Evolutionary conservation across 2,888 invertebrate genomes (phyloP).

Genomic region (Orchesella flavescens): DNA sequence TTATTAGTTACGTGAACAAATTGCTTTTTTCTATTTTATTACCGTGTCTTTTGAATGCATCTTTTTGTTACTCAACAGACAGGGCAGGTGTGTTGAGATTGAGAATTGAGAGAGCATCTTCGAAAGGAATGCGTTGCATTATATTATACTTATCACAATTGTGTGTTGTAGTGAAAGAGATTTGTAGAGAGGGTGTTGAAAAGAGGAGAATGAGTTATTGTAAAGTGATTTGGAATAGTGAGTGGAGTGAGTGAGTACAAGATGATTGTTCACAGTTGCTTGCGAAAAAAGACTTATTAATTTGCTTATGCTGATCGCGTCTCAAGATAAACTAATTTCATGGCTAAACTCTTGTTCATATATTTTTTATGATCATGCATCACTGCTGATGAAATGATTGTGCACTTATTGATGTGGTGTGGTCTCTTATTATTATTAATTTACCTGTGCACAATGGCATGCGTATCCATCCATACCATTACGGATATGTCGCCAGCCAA

Average conservation of each 20-base stretch:
- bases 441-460: background rate
- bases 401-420: background rate
- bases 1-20: slow-evolving; percentile 29
- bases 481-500: slow-evolving; percentile 3
- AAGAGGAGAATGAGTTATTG: slow-evolving; percentile 25
- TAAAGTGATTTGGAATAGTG: slow-evolving; percentile 25
- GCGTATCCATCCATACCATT: background rate
- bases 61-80: slow-evolving; percentile 3
- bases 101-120: slow-evolving; percentile 1
- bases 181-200: slow-evolving; percentile 16
- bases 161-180: slow-evolving; percentile 2
- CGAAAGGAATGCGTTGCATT: background rate
- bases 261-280: slow-evolving; percentile 40
- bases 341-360: slow-evolving; percentile 28
- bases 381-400: slow-evolving; percentile 2
- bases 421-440: background rate
- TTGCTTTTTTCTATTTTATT: slow-evolving; percentile 16
- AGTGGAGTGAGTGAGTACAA: background rate
- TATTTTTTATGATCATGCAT: slow-evolving; percentile 43
- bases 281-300: slow-evolving; percentile 53
- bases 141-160: too few species aligned
- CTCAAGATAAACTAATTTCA: slow-evolving; percentile 46
- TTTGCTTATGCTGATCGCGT: slow-evolving; percentile 45
- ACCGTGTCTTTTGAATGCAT: slow-evolving; percentile 1
- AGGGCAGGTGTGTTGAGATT: slow-evolving; percentile 14